Percentiles rank a stretch among this genome's conserved stretches.
phyloP scores from a whole-genome alignment of 2,797 vertebrate species.

The Cryptoblepharus egeriae region DNA sequence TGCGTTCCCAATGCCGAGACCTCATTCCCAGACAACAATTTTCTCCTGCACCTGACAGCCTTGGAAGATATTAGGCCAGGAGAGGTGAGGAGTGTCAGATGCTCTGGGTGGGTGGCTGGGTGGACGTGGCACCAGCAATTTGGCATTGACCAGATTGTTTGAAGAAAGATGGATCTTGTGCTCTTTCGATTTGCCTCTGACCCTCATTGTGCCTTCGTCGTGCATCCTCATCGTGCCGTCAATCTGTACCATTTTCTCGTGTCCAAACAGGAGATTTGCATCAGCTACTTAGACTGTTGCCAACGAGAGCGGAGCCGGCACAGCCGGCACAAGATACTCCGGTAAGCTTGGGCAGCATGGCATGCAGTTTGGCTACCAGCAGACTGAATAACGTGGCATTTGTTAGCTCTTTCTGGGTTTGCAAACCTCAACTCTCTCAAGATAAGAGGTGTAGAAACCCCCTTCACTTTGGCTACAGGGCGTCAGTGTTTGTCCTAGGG shows the following conservation, averaged over 20 bases:
- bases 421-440: no score
- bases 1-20: constrained; percentile 95
- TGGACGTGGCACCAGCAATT: neutral
- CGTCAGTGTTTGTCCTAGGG: no score
- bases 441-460: no score
- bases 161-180: neutral
- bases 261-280: constrained; percentile 91
- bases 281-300: constrained; percentile 98
- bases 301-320: constrained; percentile 94
- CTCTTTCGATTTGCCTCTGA: no score
- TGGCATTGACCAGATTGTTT: neutral
- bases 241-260: neutral
- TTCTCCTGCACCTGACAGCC: constrained; percentile 91
- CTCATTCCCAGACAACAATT: constrained; percentile 95
- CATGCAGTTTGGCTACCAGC: no score
- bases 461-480: no score
- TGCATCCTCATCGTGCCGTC: neutral
- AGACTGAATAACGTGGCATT: no score
- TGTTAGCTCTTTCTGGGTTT: no score
- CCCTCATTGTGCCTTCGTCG: no score
- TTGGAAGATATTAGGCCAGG: constrained; percentile 90
- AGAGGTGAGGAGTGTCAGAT: constrained; percentile 83
- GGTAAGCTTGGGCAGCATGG: constrained; percentile 74
- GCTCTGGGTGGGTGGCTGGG: no score
- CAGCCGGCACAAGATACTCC: constrained; percentile 94